These are phyloP conservation scores for Chionomys nivalis DNA, from an alignment of 2,113 vertebrate species.

Conservation along the genomic window DNA sequence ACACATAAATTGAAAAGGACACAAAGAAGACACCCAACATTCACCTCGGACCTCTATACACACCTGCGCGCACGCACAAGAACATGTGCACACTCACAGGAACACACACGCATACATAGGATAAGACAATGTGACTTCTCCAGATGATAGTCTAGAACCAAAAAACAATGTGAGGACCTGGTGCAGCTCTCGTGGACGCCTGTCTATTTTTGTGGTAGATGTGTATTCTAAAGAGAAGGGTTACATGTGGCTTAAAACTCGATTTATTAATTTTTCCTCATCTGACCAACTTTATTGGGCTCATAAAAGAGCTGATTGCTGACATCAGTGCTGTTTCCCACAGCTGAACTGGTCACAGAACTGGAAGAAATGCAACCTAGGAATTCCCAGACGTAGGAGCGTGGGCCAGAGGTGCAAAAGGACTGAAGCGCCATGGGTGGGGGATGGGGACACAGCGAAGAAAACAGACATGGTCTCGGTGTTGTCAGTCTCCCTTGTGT, in stretches of 20 bases:
- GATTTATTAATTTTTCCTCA: no score
- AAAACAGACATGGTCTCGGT: background rate
- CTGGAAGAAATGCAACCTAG: background rate
- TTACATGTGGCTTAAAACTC: no score
- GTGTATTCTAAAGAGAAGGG: no score
- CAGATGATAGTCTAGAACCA: background rate
- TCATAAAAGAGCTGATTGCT: background rate
- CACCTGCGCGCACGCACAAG: fast-evolving
- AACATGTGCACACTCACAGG: background rate
- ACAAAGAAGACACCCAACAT: background rate
- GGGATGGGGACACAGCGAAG: background rate
- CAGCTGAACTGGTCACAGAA: background rate
- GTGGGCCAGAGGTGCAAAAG: background rate
- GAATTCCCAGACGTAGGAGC: background rate
- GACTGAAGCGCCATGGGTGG: background rate
- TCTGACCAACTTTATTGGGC: no score
- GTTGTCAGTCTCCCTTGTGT: background rate
- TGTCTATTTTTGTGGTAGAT: background rate
- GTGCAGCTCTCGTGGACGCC: background rate
- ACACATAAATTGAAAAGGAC: background rate
- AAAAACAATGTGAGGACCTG: background rate
- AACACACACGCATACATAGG: background rate
- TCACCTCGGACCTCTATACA: background rate
- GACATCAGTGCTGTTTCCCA: background rate
- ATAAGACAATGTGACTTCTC: background rate